A percentile compares a stretch with the other conserved stretches of the same genome.
Evolutionary conservation across 2,888 invertebrate species (phyloP).

Genomic region (Seira sanloemensis): DNA sequence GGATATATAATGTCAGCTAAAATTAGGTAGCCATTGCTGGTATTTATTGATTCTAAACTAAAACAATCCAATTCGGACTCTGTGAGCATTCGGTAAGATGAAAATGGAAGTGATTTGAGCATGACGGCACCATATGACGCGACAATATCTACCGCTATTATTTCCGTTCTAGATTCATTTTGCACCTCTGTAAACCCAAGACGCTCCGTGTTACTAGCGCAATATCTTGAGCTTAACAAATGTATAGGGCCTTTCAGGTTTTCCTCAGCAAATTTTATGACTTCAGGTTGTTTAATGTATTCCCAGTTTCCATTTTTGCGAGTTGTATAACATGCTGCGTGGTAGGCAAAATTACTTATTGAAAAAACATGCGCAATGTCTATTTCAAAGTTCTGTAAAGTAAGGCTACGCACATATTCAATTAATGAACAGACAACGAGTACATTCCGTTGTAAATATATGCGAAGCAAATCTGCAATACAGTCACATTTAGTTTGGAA

Average conservation of each 20-base stretch:
- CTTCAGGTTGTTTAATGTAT: neutral
- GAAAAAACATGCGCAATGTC: neutral
- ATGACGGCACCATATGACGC: neutral
- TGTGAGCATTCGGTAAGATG: too few relatives aligned
- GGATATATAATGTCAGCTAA: neutral
- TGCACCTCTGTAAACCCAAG: neutral
- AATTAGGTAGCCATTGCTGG: neutral
- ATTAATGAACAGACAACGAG: neutral
- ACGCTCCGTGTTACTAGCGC: neutral
- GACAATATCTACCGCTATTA: slow-evolving; percentile 2
- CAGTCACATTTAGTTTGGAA: too few relatives aligned
- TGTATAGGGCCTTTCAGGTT: neutral
- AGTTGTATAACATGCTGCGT: neutral
- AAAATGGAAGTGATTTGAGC: slow-evolving; percentile 5
- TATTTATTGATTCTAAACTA: too few relatives aligned
- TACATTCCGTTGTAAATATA: neutral
- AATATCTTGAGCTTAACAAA: neutral
- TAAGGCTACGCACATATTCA: neutral
- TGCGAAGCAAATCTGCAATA: neutral
- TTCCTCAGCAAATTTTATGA: neutral
- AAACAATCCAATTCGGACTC: too few relatives aligned
- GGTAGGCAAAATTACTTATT: neutral
- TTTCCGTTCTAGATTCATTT: neutral
- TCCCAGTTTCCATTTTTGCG: neutral
- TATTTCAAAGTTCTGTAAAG: neutral